A percentile compares a stretch with the other conserved stretches of the same genome.
Evolutionary conservation across 2,113 vertebrate species (phyloP).

Genomic region (Todiramphus saurophagus): DNA sequence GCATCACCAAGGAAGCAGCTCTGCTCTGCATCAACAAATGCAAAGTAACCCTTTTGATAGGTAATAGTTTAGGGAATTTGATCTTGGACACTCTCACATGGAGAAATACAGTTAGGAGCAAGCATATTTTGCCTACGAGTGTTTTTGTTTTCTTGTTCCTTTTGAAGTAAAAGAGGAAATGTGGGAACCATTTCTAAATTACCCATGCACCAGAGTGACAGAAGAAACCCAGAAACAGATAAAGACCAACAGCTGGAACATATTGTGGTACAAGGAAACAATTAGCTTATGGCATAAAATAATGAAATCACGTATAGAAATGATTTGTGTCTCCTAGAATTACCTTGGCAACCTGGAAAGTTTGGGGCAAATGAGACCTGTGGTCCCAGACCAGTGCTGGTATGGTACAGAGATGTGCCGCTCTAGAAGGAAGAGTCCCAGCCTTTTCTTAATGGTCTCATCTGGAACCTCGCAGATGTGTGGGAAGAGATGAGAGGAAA

Average conservation of each 20-base stretch:
- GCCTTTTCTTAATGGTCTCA: background rate
- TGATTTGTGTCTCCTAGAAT: background rate
- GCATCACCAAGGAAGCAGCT: background rate
- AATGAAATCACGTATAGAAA: slow-evolving; percentile 44
- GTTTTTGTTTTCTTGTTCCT: slow-evolving; percentile 31
- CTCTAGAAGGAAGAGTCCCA: background rate
- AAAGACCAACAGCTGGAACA: slow-evolving; percentile 45
- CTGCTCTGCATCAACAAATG: background rate
- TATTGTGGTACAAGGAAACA: slow-evolving; percentile 38
- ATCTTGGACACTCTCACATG: background rate
- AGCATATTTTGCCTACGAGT: background rate
- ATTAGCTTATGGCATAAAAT: slow-evolving; percentile 29
- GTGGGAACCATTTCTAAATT: slow-evolving; percentile 63
- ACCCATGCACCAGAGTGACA: slow-evolving; percentile 15
- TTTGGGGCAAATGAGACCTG: background rate
- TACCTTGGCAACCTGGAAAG: background rate
- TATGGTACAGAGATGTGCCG: background rate
- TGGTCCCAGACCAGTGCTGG: background rate
- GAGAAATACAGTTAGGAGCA: background rate
- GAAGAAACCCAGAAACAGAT: slow-evolving; percentile 56
- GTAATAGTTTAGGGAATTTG: background rate
- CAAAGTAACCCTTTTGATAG: background rate
- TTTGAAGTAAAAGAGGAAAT: slow-evolving; percentile 55
- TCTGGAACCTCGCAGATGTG: background rate
- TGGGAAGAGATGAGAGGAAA: background rate